Evolutionary conservation across 2,797 vertebrate genomes (phyloP).

Genomic region (Clamator glandarius): DNA sequence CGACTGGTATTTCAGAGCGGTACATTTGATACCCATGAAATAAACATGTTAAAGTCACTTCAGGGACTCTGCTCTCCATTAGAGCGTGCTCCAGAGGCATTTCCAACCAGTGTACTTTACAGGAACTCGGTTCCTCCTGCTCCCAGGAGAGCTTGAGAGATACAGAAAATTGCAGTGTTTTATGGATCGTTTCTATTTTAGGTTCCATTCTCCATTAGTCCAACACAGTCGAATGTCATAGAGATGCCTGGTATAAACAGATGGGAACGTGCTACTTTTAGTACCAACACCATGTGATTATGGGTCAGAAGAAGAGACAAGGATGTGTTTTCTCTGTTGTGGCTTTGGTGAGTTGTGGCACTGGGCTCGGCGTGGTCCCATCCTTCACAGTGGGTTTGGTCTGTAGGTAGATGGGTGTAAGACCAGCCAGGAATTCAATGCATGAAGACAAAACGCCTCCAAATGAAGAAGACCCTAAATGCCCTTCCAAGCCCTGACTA

Average conservation of each 20-base stretch:
- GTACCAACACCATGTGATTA: background rate
- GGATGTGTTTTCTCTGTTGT: background rate
- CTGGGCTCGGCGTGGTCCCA: background rate
- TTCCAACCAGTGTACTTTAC: conserved; percentile 47
- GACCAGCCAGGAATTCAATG: conserved; percentile 8
- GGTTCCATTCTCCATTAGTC: background rate
- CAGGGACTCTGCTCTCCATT: conserved; percentile 10
- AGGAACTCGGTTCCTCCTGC: background rate
- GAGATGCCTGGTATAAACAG: background rate
- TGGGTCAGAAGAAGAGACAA: conserved; percentile 14
- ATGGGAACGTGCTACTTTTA: background rate
- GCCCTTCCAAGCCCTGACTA: background rate
- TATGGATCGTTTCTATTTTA: background rate
- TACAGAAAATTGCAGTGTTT: background rate
- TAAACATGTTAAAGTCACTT: background rate
- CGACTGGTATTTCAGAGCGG: background rate
- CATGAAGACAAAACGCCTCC: background rate
- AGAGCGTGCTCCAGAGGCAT: conserved; percentile 20
- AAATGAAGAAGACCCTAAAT: background rate
- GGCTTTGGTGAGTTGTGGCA: background rate
- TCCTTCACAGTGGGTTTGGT: conserved; percentile 61
- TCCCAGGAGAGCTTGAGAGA: conserved; percentile 3
- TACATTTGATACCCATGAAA: background rate
- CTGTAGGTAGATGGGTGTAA: conserved; percentile 32
- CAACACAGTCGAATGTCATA: background rate